These are phyloP conservation scores for Mimachlamys varia DNA, from an alignment of 2,888 invertebrate genomes.

Conservation along the genomic window DNA sequence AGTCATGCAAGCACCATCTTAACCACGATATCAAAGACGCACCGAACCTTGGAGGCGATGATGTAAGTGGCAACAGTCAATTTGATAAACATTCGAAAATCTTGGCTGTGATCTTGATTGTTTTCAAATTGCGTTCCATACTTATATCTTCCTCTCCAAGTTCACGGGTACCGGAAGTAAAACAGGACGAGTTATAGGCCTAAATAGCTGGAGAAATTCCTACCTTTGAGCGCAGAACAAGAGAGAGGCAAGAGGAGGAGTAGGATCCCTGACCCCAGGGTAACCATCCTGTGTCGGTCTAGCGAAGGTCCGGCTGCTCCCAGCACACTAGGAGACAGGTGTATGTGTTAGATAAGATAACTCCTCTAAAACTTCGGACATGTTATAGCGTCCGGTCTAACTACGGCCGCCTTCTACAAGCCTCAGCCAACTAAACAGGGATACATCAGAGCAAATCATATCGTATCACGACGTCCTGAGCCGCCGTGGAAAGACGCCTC, in stretches of 20 bases:
- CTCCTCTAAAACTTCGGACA: neutral
- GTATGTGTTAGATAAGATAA: neutral
- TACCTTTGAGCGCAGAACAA: conserved; percentile 32
- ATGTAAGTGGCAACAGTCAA: neutral
- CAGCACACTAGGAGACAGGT: conserved; percentile 28
- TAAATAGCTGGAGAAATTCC: neutral
- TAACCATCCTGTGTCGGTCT: neutral
- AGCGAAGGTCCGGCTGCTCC: conserved; percentile 4
- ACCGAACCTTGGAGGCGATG: conserved; percentile 25
- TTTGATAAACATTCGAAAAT: neutral
- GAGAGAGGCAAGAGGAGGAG: conserved; percentile 7
- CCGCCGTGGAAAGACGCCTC: neutral
- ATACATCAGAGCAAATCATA: neutral
- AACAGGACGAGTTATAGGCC: neutral
- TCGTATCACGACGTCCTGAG: neutral
- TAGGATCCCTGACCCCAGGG: neutral
- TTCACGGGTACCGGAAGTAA: neutral
- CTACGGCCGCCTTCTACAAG: neutral
- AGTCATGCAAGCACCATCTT: neutral
- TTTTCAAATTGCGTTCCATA: neutral
- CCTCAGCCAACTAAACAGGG: neutral
- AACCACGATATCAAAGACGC: neutral
- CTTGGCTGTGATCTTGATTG: neutral
- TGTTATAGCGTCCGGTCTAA: neutral
- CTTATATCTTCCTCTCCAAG: conserved; percentile 28